Percentiles rank a stretch among this genome's conserved stretches.
phyloP scores from a whole-genome alignment of 2,113 vertebrate species.

The Opisthocomus hoazin region DNA sequence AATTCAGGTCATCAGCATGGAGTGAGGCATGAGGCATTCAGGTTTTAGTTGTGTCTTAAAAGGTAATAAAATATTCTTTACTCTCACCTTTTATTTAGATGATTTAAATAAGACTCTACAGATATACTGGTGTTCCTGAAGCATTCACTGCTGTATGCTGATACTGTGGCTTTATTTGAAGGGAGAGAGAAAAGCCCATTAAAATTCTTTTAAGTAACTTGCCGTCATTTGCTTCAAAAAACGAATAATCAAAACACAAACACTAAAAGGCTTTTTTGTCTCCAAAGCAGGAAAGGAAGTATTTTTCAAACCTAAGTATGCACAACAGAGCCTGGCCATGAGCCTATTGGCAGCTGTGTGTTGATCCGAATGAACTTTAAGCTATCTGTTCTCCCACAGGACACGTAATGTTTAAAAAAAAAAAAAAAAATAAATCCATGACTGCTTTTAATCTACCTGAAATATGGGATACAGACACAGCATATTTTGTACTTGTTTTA shows the following conservation, averaged over 20 bases:
- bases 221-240: conserved; percentile 6
- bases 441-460: conserved; percentile 47
- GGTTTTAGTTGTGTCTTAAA: neutral
- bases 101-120: neutral
- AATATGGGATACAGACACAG: conserved; percentile 5
- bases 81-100: neutral
- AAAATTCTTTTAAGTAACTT: conserved; percentile 15
- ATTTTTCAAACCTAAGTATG: conserved; percentile 50
- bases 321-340: conserved; percentile 18
- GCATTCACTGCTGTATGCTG: neutral
- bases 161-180: neutral
- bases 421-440: neutral
- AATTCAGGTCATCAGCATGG: neutral
- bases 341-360: conserved; percentile 25
- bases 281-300: conserved; percentile 37
- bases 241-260: conserved; percentile 38
- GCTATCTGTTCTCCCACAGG: conserved; percentile 24
- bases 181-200: neutral
- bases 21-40: neutral
- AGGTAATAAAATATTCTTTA: neutral
- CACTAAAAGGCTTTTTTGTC: conserved; percentile 20
- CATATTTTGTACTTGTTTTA: neutral
- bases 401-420: neutral
- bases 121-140: neutral
- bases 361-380: conserved; percentile 32